A percentile compares a stretch with the other conserved stretches of the same genome.
These are phyloP conservation scores for Hemibagrus guttatus DNA, from an alignment of 2,797 vertebrate genomes.

Conservation along the genomic window DNA sequence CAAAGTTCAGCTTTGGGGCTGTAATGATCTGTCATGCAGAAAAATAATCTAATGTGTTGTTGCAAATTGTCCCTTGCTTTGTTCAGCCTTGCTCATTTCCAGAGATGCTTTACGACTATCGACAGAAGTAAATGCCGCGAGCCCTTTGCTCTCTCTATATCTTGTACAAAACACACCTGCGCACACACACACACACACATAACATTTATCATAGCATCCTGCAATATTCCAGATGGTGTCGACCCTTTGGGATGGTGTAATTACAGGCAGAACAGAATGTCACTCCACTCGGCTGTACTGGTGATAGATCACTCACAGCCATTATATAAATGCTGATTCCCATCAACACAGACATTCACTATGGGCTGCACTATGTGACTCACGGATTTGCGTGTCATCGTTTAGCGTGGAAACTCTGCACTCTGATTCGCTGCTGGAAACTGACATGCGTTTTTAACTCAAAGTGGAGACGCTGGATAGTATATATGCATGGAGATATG, in stretches of 20 bases:
- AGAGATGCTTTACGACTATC: slow-evolving; percentile 35
- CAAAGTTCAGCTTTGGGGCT: slow-evolving; percentile 10
- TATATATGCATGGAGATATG: neutral
- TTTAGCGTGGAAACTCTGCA: slow-evolving; percentile 24
- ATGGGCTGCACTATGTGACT: slow-evolving; percentile 46
- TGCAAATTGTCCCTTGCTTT: slow-evolving; percentile 25
- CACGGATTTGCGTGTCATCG: slow-evolving; percentile 5
- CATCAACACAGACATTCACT: slow-evolving; percentile 45
- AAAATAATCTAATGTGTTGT: slow-evolving; percentile 28
- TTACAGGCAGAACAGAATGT: slow-evolving; percentile 48
- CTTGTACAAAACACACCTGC: slow-evolving; percentile 38
- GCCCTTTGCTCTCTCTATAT: slow-evolving; percentile 33
- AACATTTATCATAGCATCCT: slow-evolving; percentile 42
- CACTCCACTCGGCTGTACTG: slow-evolving; percentile 36
- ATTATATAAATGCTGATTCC: slow-evolving; percentile 53
- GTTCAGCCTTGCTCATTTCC: slow-evolving; percentile 14
- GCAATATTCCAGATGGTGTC: slow-evolving; percentile 42
- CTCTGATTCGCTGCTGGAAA: slow-evolving; percentile 27
- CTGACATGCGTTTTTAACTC: slow-evolving; percentile 6
- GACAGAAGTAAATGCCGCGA: slow-evolving; percentile 31
- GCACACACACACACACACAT: neutral
- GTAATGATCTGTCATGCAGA: slow-evolving; percentile 18
- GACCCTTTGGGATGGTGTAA: slow-evolving; percentile 43
- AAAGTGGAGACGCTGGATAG: neutral
- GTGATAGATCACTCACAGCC: slow-evolving; percentile 54